Evolutionary conservation across 2,888 invertebrate genomes (phyloP), one percentile per base, ranked within the genome.

Genomic region (Diplazon laetatorius): DNA sequence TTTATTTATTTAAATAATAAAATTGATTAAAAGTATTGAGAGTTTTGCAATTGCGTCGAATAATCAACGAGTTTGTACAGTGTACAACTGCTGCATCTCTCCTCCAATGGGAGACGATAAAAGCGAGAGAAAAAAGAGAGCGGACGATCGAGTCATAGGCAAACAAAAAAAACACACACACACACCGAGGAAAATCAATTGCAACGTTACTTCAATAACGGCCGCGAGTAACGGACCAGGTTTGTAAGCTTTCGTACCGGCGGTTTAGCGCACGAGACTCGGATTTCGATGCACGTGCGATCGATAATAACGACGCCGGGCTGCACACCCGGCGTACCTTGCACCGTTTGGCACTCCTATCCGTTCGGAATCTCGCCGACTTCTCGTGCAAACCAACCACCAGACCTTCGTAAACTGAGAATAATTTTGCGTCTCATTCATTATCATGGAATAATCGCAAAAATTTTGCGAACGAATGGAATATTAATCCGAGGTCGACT

Each of bases 201-300:
- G 75, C 55, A 75, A 76, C 73, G 72, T 79, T 77, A 76, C 71
- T 78, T 80, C 66, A 77, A 81, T 81, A 78, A 69, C 74, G 60
- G 46, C 60, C 65, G 63, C 65, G 22, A 68, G 48, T 60, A 73
- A 30, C 76, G 65, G 68, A 71, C 39, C 76, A 65, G 70, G 44
- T 25, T 50, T 18, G 37, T 52, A 59, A n/a, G 44, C 44, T 59
- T 52, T 76, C 50, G 42, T 70, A 62, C 65, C 35, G 59, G 25
- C 35, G 59, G 57, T 22, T 55, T 66, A 18, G 62, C 48, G 69
- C 60, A 46, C 68, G 76, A 66, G 72, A 76, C 66, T 78, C 76
- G 65, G 78, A 82, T 82, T 82, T 81, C 80, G 68, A 80, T 82
- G 60, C 74, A 81, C 74, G 73, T 78, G 69, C 69, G 76, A 82